phyloP scores from a whole-genome alignment of 2,888 invertebrate species.

The Candidula unifasciata region DNA sequence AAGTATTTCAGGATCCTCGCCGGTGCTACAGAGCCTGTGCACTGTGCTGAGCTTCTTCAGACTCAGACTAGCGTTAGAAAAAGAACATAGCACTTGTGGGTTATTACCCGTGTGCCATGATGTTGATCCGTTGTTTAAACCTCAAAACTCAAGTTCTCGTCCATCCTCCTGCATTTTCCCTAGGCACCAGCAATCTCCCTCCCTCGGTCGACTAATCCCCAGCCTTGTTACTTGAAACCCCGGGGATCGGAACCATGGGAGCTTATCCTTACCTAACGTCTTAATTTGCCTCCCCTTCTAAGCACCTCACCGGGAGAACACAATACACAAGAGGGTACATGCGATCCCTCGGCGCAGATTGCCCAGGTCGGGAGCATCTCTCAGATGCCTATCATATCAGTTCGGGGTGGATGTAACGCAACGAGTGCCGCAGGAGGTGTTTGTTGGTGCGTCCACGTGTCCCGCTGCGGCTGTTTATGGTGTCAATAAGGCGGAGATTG shows the following conservation, averaged over 20 bases:
- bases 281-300: background rate
- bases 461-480: constrained; percentile 34
- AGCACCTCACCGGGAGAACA: constrained; percentile 14
- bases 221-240: constrained; percentile 10
- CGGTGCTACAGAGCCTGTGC: no score
- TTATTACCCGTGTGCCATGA: no score
- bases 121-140: no score
- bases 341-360: background rate
- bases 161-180: background rate
- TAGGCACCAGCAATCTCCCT: background rate
- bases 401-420: constrained; percentile 14
- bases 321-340: constrained; percentile 29
- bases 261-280: constrained; percentile 10
- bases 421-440: background rate
- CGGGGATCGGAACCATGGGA: background rate
- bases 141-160: no score
- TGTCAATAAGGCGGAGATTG: constrained; percentile 31
- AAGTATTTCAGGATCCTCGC: no score
- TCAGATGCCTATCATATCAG: constrained; percentile 13
- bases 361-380: background rate
- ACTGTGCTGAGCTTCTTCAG: no score
- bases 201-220: background rate
- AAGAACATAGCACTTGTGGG: no score
- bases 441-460: constrained; percentile 28
- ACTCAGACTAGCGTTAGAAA: no score